phyloP scores from a whole-genome alignment of 1,140 invertebrate species.

The Psilanteris sp. region DNA sequence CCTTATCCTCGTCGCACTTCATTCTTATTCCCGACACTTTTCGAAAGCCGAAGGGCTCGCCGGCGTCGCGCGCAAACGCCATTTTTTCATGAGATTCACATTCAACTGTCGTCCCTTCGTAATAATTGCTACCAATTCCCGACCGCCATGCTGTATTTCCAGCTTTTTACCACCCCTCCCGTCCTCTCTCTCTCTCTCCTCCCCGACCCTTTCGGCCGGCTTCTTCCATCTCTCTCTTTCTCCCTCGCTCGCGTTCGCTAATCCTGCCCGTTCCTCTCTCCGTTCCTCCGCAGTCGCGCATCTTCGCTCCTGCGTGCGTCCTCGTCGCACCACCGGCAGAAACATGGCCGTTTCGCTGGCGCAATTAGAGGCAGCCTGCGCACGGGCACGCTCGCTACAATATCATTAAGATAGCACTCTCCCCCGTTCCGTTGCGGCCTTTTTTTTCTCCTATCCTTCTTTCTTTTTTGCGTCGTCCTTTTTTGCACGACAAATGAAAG shows the following conservation, averaged over 20 bases:
- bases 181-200: conserved; percentile 15
- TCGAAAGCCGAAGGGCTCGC: conserved; percentile 24
- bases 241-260: conserved; percentile 38
- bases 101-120: conserved; percentile 73
- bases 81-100: conserved; percentile 65
- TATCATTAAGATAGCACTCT: conserved; percentile 74
- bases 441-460: conserved; percentile 22
- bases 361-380: conserved; percentile 77
- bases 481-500: conserved; percentile 26
- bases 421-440: conserved; percentile 10
- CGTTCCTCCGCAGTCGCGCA: neutral
- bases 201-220: conserved; percentile 33
- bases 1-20: conserved; percentile 39
- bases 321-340: conserved; percentile 66
- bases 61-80: conserved; percentile 44
- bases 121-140: conserved; percentile 77
- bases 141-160: conserved; percentile 78
- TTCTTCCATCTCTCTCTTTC: too few relatives aligned
- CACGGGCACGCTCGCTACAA: conserved; percentile 74
- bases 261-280: conserved; percentile 40
- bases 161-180: conserved; percentile 73
- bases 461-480: conserved; percentile 23
- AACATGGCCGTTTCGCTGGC: conserved; percentile 75
- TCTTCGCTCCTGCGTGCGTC: conserved; percentile 56
- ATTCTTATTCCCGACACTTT: conserved; percentile 44